phyloP scores from a whole-genome alignment of 2,888 invertebrate species.

The Amiota mariae region DNA sequence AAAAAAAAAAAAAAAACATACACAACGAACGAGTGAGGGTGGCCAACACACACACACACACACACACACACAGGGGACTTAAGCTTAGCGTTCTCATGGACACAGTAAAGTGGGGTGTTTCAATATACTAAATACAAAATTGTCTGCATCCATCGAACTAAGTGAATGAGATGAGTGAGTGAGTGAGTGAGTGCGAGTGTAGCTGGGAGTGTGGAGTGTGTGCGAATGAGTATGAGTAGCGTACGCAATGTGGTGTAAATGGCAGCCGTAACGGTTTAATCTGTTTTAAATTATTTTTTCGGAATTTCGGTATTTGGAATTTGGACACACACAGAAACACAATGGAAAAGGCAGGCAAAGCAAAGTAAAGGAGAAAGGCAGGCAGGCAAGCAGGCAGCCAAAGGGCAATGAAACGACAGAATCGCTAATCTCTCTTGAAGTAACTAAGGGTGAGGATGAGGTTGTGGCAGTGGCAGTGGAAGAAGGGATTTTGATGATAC shows the following conservation, averaged over 20 bases:
- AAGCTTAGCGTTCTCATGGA: conserved; percentile 25
- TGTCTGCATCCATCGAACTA: neutral
- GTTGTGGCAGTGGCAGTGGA: neutral
- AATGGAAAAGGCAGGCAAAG: conserved; percentile 30
- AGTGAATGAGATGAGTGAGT: neutral
- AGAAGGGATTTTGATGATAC: conserved; percentile 20
- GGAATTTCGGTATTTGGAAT: conserved; percentile 41
- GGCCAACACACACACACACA: neutral
- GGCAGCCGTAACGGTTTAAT: conserved; percentile 71
- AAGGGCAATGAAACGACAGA: neutral
- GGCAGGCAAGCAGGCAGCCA: neutral
- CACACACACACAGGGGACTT: conserved; percentile 27
- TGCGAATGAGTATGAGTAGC: conserved; percentile 33
- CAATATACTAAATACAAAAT: too few species aligned
- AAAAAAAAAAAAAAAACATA: conserved; percentile 62
- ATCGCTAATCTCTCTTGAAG: conserved; percentile 46
- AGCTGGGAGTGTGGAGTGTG: conserved; percentile 30
- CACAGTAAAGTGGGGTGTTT: neutral
- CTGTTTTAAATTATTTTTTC: conserved; percentile 71
- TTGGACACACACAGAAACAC: conserved; percentile 30
- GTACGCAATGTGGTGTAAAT: conserved; percentile 64
- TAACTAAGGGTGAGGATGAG: neutral
- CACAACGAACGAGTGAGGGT: neutral
- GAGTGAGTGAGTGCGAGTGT: neutral
- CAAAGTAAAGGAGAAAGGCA: conserved; percentile 29